Base-by-base conservation (phyloP, 2,113 vertebrate genomes). In the Paedocypris sp. region DNA sequence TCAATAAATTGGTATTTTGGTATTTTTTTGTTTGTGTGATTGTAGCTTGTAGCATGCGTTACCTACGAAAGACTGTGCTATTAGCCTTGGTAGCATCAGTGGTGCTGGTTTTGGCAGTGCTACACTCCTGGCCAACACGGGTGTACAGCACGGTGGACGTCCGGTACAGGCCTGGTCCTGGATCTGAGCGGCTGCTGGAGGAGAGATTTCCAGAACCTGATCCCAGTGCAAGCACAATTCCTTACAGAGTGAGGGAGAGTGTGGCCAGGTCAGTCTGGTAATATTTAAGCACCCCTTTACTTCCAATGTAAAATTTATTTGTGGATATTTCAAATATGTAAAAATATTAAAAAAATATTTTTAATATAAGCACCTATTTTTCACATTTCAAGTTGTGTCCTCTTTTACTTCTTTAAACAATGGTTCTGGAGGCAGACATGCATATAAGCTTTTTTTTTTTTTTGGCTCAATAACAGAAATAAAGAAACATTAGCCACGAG, bases 1-100 rank as follows among this genome's bases (percentile, higher is more conserved):
- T 33, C 11, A 35, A 8, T 33, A 4, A 51, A 12, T 15, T 35
- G 32, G 11, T 1, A 51, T 4, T 18, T 4, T 15, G 16, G 1
- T 29, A 3, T 51, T 19, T 46, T 23, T 47, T 2, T 54, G 13
- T 67, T 13, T 23, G 69, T 32, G 16, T 64, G 5, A n/a, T 39
- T n/a, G 36, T 66, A 82, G 77, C 61, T 69, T 77, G 67, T 58
- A 86, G 78, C 50, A 87, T 87, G 85, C 66, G 15, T 42, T 29
- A 6, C 13, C 29, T 19, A 9, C 56, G 9, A 10, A 82, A 71
- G 67, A 80, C 69, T 43, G 35, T 29, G 45, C 3, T 81, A 26
- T 67, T 56, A 47, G 61, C 71, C 20, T 54, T 80, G 58, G 19
- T 75, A 80, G 84, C 82, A 29, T 42, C 16, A n/a, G 71, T 45